Base-by-base conservation (phyloP, 2,888 invertebrate genomes). In the Bugulina stolonifera region DNA sequence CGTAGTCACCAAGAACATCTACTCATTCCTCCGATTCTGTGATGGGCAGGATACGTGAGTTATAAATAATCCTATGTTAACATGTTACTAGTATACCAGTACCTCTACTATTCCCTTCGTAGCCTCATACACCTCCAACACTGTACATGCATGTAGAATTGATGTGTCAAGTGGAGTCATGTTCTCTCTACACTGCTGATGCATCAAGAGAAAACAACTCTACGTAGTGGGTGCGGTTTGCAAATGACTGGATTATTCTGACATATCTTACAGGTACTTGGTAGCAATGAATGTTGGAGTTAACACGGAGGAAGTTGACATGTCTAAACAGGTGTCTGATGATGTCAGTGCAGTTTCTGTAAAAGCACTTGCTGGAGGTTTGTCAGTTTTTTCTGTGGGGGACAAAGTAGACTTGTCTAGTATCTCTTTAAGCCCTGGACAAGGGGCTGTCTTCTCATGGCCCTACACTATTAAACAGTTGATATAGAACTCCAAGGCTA, bases 21-120 rank as follows among this genome's bases (percentile, higher is more conserved):
- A 81, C 54, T 77, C 79, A 75, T 80, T 80, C 72, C 77, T 80
- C 10, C 76, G 83, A 10, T 64, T 14, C 34, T 64, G 25, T 32
- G 34, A 64, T 32, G 64, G 64, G 2, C 2, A 29, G 64, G 32
- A 22, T 32, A 25, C 64, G 64, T 64, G 27, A 64, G 64, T 64
- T 55, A 14, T 43, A 18, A 43, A 43, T n/a, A n/a, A n/a, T n/a
- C n/a, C n/a, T n/a, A n/a, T n/a, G n/a, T n/a, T n/a, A n/a, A n/a
- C n/a, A n/a, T n/a, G n/a, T n/a, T n/a, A n/a, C n/a, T n/a, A n/a
- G n/a, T n/a, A n/a, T n/a, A n/a, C n/a, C n/a, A n/a, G n/a, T n/a
- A n/a, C n/a, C n/a, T n/a, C n/a, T n/a, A n/a, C n/a, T n/a, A n/a
- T n/a, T n/a, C n/a, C n/a, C n/a, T n/a, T n/a, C n/a, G n/a, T n/a